Evolutionary conservation across 2,797 vertebrate genomes (phyloP), one percentile per base, ranked within the genome.

Genomic region (Chromobotia macracanthus): DNA sequence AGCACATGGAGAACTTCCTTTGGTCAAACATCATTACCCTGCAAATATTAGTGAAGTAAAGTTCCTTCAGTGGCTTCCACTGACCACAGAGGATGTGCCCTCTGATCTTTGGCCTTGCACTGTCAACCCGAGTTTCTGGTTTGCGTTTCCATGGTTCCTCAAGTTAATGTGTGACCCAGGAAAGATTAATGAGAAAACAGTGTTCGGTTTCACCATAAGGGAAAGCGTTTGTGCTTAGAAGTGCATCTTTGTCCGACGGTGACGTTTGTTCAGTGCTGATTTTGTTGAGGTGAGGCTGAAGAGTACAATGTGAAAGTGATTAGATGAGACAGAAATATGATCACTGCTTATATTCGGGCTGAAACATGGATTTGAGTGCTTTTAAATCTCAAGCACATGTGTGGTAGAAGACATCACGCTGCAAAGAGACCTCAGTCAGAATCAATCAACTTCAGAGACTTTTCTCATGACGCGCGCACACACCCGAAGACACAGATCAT

Each of bases 301-400:
- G 25, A 75, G 78, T 86, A 90, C 87, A 87, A 82, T 68, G 55
- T 80, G 72, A 82, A 48, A 72, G 70, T 80, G 78, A 91, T 90
- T 88, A 80, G 85, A 75, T 86, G 84, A 85, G 89, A 86, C 86
- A 88, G 83, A 85, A 82, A 84, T 89, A 81, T 77, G 75, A 83
- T 89, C 88, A 56, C 90, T 90, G 86, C 88, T 83, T 85, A 87
- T 83, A 87, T 87, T 88, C 87, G 82, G 83, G 76, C 87, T 84
- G 83, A 86, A 90, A 90, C 56, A 89, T 85, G 87, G 28, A 77
- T 88, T 90, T 88, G 90, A 92, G 88, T 86, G 86, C 84, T 86
- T 85, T 88, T 80, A 90, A 89, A 90, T 88, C 84, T 84, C 75
- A 84, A 84, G 89, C 89, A 92, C 90, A 92, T 90, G 89, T 93